Conservation (phyloP, 2,797 vertebrate species). For the Schizopygopsis malacanthus region DNA sequence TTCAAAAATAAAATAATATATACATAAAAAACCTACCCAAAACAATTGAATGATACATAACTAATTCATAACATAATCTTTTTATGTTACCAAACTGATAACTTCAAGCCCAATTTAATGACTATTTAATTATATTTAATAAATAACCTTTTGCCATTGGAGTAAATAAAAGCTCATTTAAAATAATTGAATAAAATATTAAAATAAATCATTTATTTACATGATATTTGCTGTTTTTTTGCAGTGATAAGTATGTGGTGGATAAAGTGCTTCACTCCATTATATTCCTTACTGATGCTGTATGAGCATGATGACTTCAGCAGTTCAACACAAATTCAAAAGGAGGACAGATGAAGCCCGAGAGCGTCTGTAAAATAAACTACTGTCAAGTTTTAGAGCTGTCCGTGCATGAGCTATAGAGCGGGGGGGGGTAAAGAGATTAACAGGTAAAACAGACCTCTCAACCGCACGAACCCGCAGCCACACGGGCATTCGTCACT, state of each 20-base stretch:
- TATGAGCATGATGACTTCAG: conserved; percentile 21
- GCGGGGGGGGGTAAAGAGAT: conserved; percentile 49
- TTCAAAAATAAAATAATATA: not conserved
- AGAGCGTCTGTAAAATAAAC: conserved; percentile 58
- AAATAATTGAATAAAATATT: not conserved
- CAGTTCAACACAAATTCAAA: conserved; percentile 34
- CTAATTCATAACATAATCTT: not conserved
- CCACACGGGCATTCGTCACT: conserved; percentile 63
- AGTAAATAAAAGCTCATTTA: not conserved
- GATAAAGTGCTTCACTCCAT: not conserved
- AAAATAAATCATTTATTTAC: not conserved
- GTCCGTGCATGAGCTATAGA: conserved; percentile 23
- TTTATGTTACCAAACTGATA: not conserved
- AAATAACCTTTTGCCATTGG: not conserved
- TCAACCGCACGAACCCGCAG: conserved; percentile 56
- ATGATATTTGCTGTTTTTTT: not conserved
- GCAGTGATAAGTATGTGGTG: not conserved
- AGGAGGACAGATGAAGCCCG: conserved; percentile 29
- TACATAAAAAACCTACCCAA: not conserved
- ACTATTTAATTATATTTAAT: not conserved
- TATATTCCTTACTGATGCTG: not conserved
- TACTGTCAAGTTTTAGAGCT: conserved; percentile 55
- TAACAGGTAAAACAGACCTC: conserved; percentile 55
- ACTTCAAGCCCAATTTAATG: not conserved
- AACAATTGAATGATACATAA: not conserved